Percentiles rank a stretch among this genome's conserved stretches.
These are phyloP conservation scores for Origma solitaria DNA, from an alignment of 2,113 vertebrate genomes.

Conservation along the genomic window DNA sequence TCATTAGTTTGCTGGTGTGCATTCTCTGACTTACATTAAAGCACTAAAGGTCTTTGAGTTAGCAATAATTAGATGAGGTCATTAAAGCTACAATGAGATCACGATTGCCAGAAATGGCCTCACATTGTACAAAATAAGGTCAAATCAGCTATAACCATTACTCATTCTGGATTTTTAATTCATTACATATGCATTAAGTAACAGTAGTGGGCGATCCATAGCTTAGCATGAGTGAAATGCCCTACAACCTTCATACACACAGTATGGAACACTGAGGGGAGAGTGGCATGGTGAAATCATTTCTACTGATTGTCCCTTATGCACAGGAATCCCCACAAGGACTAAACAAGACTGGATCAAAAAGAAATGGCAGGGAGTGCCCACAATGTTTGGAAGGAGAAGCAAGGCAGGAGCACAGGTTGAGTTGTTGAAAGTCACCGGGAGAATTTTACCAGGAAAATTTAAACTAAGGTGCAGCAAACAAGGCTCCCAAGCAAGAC, in stretches of 20 bases:
- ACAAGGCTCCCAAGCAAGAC: background rate
- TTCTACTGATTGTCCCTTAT: background rate
- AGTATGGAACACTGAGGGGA: background rate
- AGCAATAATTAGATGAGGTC: slow-evolving; percentile 75
- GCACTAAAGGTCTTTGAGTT: slow-evolving; percentile 62
- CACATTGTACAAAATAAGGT: slow-evolving; percentile 63
- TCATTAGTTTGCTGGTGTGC: slow-evolving; percentile 66
- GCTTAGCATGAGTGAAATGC: background rate
- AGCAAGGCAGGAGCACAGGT: background rate
- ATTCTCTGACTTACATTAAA: slow-evolving; percentile 63
- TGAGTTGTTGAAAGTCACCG: background rate
- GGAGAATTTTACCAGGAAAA: background rate
- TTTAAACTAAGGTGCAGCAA: background rate
- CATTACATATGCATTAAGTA: slow-evolving; percentile 57
- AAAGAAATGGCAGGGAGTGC: background rate
- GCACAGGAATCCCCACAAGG: background rate
- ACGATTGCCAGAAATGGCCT: slow-evolving; percentile 62
- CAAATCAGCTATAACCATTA: slow-evolving; percentile 69
- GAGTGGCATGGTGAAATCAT: background rate
- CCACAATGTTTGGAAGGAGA: background rate
- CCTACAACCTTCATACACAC: background rate
- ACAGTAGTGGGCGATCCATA: background rate
- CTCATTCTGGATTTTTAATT: slow-evolving; percentile 38
- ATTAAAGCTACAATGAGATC: slow-evolving; percentile 75
- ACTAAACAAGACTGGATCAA: background rate